Evolutionary conservation across 2,113 vertebrate species (phyloP), one percentile per base, ranked within the genome.

Genomic region (Pontoporia blainvillei): DNA sequence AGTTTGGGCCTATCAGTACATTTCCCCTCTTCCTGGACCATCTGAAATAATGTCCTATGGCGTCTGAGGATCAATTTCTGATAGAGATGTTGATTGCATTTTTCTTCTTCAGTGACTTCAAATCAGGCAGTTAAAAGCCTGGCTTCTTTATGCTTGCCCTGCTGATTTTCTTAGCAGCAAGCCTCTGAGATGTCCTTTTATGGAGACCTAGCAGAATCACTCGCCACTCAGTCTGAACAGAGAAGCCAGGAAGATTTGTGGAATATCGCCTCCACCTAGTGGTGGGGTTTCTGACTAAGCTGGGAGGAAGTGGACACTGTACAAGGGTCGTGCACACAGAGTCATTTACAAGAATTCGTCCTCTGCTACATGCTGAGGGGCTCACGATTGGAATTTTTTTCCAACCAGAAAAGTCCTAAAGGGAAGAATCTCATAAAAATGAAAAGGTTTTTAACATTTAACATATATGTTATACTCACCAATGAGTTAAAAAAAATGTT

Each of bases 241-340:
- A 82, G 64, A 62, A 64, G 52, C 73, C n/a, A 31, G 83, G 31
- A 86, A 18, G 41, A 92, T 94, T 41, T 92, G 79, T n/a, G 90
- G 69, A 71, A 8, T 62, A 21, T n/a, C 27, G 11, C 94, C 84
- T 92, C 97, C 97, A 94, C 71, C 97, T 98, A 96, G 97, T 96
- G 97, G 97, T 39, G 3, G 46, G 75, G 52, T 66, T 11, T 29
- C 57, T 89, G 67, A 84, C 84, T 92, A 72, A 46, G 39, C 34
- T 9, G 29, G 49, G n/a, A 72, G 39, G 79, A 13, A 41, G 17
- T 0, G n/a, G 76, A 69, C 3, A 27, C 0, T 27, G 9, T 21
- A 78, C 27, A 69, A 73, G 34, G n/a, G 25, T 39, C 4, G 2
- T 41, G 14, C 27, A 13, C 14, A 29, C n/a, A 57, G 34, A 86